phyloP scores from a whole-genome alignment of 2,797 vertebrate genomes.

The Crenichthys baileyi region DNA sequence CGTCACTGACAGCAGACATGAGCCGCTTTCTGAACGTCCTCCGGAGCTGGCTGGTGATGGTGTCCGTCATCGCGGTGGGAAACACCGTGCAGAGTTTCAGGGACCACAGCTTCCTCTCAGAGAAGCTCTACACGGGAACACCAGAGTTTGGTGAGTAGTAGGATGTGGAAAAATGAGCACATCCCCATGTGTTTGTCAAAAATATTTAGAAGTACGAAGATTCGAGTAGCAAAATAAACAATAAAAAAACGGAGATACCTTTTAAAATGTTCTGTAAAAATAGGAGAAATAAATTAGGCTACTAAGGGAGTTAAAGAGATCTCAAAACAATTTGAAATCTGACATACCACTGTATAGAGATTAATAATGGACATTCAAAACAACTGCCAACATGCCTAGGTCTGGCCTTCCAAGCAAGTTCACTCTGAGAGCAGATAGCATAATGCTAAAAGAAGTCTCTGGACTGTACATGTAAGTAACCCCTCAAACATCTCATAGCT shows the following conservation, averaged over 20 bases:
- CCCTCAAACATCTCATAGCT: background rate
- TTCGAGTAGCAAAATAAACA: background rate
- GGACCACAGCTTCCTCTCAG: conserved; percentile 93
- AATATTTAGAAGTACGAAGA: background rate
- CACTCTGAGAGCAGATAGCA: background rate
- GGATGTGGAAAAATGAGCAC: background rate
- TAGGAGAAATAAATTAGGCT: background rate
- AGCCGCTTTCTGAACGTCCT: conserved; percentile 92
- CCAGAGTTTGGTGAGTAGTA: conserved; percentile 87
- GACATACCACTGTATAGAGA: background rate
- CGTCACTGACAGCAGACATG: conserved; percentile 75
- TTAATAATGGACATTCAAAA: background rate
- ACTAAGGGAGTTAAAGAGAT: background rate
- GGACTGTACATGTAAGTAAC: background rate
- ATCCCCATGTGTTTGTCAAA: background rate
- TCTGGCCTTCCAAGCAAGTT: background rate
- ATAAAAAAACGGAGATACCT: no score
- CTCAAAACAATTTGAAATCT: background rate
- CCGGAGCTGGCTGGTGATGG: conserved; percentile 95
- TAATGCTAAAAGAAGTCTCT: background rate
- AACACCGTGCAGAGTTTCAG: conserved; percentile 95
- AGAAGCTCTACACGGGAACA: conserved; percentile 93
- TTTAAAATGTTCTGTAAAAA: background rate
- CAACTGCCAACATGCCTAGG: background rate
- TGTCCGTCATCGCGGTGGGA: conserved; percentile 91